Evolutionary conservation across 2,113 vertebrate species (phyloP), one percentile per base, ranked within the genome.

Genomic region (Gavia stellata): DNA sequence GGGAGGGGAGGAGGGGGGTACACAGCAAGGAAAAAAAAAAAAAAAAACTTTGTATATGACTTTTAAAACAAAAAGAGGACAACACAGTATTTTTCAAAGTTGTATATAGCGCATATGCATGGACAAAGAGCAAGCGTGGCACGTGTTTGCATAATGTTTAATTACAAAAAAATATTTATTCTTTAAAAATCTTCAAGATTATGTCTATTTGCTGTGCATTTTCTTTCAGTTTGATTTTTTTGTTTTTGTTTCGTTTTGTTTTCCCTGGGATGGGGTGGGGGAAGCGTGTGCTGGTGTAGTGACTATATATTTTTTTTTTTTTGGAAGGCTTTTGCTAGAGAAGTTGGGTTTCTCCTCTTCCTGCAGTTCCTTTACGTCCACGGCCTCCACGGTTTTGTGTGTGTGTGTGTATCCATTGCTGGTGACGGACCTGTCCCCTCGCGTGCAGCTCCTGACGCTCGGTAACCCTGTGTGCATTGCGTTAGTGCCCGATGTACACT

Each of bases 51-150:
- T 98, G 98, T 98, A 98, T 98, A 98, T 98, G 98, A 98, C 98
- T 98, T 98, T 98, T 98, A 98, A 98, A 98, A 97, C 98, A 97
- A 98, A 98, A 98, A 98, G 97, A 98, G 97, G 97, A 99, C 98
- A 98, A 98, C 98, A 98, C 98, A 98, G 98, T 99, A 99, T 99
- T 99, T 99, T 99, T 99, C 98, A 99, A 99, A 98, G 99, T 99
- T 99, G 99, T 99, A 99, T 99, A 99, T 99, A 99, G 98, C 97
- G 98, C 99, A 99, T 99, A 99, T 99, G 99, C 99, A 99, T 99
- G 99, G 98, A 99, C 98, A 98, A 99, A 98, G 98, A 98, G 98
- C 99, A 99, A 98, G 99, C 98, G 99, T 99, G 99, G 99, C 99
- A 99, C 99, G 99, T 99, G 98, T 99, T 99, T 99, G 99, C 99